Conservation (phyloP, 2,888 invertebrate species). For the Alviniconcha strummeri region DNA sequence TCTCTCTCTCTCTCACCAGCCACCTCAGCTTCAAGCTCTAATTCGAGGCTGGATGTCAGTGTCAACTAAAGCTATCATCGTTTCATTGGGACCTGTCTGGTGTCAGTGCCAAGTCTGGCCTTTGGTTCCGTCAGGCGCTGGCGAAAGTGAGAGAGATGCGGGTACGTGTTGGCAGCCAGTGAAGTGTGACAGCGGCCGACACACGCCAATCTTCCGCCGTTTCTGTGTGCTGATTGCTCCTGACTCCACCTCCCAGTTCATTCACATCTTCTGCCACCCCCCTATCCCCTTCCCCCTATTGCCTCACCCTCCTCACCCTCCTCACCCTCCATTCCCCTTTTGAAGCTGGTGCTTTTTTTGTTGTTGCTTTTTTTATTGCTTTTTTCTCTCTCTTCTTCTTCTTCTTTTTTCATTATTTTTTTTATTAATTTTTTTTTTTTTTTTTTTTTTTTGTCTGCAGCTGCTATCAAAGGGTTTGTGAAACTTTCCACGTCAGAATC, state of each 20-base stretch:
- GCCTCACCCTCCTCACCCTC: too few species aligned
- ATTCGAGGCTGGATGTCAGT: neutral
- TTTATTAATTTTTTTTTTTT: too few species aligned
- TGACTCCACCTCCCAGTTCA: neutral
- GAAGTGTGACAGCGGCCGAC: neutral
- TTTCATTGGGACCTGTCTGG: neutral
- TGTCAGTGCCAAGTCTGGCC: constrained; percentile 15
- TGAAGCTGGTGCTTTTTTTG: too few species aligned
- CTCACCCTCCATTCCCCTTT: too few species aligned
- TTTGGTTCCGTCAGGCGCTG: neutral
- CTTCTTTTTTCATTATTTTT: too few species aligned
- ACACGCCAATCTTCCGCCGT: neutral
- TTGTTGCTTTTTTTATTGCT: too few species aligned
- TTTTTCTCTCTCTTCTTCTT: too few species aligned
- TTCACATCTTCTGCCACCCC: too few species aligned
- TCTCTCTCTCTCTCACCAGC: neutral
- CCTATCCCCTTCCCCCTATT: too few species aligned
- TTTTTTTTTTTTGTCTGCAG: too few species aligned
- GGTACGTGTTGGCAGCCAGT: neutral
- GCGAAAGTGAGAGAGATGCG: neutral
- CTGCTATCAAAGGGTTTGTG: too few species aligned
- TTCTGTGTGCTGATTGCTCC: neutral
- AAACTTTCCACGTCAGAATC: too few species aligned
- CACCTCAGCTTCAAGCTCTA: neutral
- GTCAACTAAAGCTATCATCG: neutral